Evolutionary conservation across 2,888 invertebrate genomes (phyloP).

Genomic region (Gastracanthus pulcherrimus): DNA sequence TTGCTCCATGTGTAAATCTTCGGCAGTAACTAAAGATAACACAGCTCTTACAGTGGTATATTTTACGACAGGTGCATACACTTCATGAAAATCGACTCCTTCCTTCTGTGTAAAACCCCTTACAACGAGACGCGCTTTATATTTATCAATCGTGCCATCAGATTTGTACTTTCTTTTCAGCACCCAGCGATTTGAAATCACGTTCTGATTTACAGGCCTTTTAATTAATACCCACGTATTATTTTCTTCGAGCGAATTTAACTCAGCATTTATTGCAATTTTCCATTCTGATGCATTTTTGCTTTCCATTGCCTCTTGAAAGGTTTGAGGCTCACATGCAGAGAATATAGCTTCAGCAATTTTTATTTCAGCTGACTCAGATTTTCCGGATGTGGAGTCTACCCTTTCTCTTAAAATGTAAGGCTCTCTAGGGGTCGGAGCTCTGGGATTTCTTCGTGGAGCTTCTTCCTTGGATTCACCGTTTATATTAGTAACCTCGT

Average conservation of each 20-base stretch:
- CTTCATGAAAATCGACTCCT: conserved; percentile 19
- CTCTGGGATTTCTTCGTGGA: not conserved
- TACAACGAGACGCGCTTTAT: conserved; percentile 59
- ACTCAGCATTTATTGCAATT: conserved; percentile 35
- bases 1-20: conserved; percentile 53
- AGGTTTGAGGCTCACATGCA: conserved; percentile 2
- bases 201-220: conserved; percentile 33
- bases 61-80: not conserved
- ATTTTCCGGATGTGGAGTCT: not conserved
- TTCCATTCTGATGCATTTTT: conserved; percentile 30
- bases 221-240: conserved; percentile 23
- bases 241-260: conserved; percentile 21
- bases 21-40: conserved; percentile 54
- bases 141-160: conserved; percentile 56
- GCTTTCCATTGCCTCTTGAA: conserved; percentile 33
- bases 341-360: conserved; percentile 12
- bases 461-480: not conserved
- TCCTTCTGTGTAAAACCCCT: conserved; percentile 59
- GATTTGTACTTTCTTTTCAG: conserved; percentile 59
- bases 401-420: not conserved
- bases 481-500: not conserved
- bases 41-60: conserved; percentile 22
- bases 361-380: not conserved
- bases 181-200: conserved; percentile 58
- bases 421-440: conserved; percentile 1